These are phyloP conservation scores for Mystacornis crossleyi DNA, from an alignment of 2,113 vertebrate species.

Conservation along the genomic window DNA sequence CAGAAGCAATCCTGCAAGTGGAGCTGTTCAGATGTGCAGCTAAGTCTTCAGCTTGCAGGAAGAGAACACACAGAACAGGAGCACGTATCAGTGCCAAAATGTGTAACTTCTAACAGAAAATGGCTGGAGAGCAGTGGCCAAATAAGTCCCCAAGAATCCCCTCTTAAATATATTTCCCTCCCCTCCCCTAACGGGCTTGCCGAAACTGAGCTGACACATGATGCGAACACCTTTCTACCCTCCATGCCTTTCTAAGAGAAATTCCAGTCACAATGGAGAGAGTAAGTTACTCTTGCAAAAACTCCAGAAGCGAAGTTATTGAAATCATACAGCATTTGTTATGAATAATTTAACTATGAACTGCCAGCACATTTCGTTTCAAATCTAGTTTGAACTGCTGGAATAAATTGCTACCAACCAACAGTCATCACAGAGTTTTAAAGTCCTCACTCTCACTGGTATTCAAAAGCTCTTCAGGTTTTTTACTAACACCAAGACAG, in stretches of 20 bases:
- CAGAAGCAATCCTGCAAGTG: neutral
- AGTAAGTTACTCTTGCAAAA: neutral
- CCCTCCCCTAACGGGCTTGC: neutral
- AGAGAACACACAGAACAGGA: neutral
- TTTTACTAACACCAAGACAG: neutral
- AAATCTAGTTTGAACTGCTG: neutral
- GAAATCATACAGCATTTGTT: neutral
- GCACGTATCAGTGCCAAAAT: rapidly evolving
- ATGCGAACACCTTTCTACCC: neutral
- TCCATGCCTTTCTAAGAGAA: neutral
- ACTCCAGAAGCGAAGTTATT: neutral
- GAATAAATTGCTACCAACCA: neutral
- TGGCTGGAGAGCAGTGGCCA: neutral
- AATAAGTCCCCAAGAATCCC: neutral
- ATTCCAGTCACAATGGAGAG: neutral
- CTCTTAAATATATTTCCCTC: rapidly evolving
- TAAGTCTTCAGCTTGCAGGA: neutral
- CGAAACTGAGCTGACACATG: neutral
- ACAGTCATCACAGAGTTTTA: neutral
- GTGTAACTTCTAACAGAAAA: neutral
- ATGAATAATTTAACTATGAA: neutral
- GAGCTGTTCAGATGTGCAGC: neutral
- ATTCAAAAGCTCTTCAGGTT: neutral
- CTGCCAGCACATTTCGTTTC: neutral
- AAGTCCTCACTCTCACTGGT: neutral